Evolutionary conservation across 2,888 invertebrate genomes (phyloP).

Genomic region (Tetragonisca angustula): DNA sequence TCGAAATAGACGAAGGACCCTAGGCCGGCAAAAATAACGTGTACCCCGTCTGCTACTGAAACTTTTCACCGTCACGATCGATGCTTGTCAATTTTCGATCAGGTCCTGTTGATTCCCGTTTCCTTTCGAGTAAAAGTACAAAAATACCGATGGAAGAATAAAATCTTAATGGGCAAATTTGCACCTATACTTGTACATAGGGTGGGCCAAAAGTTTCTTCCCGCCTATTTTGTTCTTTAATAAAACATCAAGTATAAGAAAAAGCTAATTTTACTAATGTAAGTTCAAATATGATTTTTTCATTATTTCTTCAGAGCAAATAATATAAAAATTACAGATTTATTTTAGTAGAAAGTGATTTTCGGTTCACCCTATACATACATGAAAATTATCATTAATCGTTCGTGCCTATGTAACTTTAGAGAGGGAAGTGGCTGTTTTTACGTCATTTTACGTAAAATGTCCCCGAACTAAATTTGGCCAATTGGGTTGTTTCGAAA

Average conservation of each 20-base stretch:
- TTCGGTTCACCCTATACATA: not conserved
- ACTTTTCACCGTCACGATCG: constrained; percentile 19
- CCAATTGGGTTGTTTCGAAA: constrained; percentile 48
- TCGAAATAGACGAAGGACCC: constrained; percentile 83
- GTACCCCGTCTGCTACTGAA: constrained; percentile 53
- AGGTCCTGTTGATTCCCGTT: not conserved
- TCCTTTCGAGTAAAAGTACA: not conserved
- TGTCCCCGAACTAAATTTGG: constrained; percentile 63
- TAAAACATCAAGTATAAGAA: too few species aligned
- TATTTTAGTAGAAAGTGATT: too few species aligned
- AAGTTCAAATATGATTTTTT: too few species aligned
- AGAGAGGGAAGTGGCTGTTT: constrained; percentile 8
- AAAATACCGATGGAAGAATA: not conserved
- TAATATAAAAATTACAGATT: too few species aligned
- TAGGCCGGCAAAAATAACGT: constrained; percentile 81
- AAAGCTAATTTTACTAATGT: too few species aligned
- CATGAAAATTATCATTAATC: not conserved
- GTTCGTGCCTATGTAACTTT: not conserved
- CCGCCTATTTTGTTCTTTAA: too few species aligned
- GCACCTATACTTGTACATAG: too few species aligned
- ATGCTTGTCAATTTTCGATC: constrained; percentile 10
- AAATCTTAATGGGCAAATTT: too few species aligned
- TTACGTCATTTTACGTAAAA: constrained; percentile 40
- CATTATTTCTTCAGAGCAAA: too few species aligned
- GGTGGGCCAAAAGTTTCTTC: too few species aligned